These are phyloP conservation scores for Synchiropus splendidus DNA, from an alignment of 2,113 vertebrate species.

Conservation along the genomic window DNA sequence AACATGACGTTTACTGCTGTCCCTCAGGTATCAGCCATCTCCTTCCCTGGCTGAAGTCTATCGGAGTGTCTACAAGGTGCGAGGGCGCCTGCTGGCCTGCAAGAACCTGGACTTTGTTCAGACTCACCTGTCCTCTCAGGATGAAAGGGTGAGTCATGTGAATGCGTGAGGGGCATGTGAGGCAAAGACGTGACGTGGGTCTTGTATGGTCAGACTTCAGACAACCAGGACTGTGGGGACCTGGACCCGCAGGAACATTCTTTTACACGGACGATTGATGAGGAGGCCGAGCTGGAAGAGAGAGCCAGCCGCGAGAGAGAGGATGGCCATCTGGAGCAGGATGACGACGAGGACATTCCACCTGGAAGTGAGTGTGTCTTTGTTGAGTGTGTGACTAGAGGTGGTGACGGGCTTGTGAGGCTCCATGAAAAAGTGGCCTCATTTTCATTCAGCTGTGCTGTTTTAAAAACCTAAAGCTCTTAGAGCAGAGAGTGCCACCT, in stretches of 20 bases:
- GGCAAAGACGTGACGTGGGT: too few relatives aligned
- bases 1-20: neutral
- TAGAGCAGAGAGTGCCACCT: too few relatives aligned
- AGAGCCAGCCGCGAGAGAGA: constrained; percentile 85
- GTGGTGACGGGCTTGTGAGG: too few relatives aligned
- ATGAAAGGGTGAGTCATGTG: constrained; percentile 78
- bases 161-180: too few relatives aligned
- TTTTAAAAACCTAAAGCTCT: too few relatives aligned
- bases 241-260: constrained; percentile 85
- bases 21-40: constrained; percentile 84
- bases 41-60: constrained; percentile 88
- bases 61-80: constrained; percentile 89
- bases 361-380: constrained; percentile 87
- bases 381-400: too few relatives aligned
- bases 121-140: constrained; percentile 82
- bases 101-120: constrained; percentile 95
- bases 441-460: too few relatives aligned
- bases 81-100: constrained; percentile 89
- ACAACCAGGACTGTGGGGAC: constrained; percentile 88
- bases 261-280: constrained; percentile 93
- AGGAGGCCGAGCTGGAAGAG: constrained; percentile 94
- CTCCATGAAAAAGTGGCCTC: too few relatives aligned
- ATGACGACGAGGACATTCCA: constrained; percentile 94
- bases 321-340: constrained; percentile 84
- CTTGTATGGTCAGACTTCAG: constrained; percentile 70